Base-by-base conservation (phyloP, 2,797 vertebrate species). In the Hoplostethus mediterraneus region DNA sequence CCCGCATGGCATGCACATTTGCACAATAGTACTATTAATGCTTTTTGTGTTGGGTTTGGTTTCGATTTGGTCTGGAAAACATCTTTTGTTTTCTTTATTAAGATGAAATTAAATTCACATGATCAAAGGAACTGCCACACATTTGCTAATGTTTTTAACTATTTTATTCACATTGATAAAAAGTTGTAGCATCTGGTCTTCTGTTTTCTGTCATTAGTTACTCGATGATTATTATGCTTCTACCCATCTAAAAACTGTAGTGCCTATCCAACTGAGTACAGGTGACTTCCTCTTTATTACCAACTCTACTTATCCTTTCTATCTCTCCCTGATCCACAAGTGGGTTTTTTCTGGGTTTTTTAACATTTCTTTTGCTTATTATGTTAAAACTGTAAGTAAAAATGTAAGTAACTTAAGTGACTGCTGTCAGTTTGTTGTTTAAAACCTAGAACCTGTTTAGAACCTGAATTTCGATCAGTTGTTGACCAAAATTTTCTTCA, bases 401-500 rank as follows among this genome's bases (percentile, higher is more conserved):
- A 42, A 42, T 12, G 1, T 10, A 42, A 42, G 11, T 10, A 12
- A 42, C 3, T 25, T 7, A 21, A 59, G n/a, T 59, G 48, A 49
- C 16, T 17, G 48, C 30, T n/a, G 6, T 16, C 48, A 57, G 33
- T 40, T 60, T 6, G 4, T 36, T 53, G 9, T 49, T 63, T 38
- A 33, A 31, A 63, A 42, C 12, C 5, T 8, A n/a, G n/a, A n/a
- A n/a, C n/a, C n/a, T 53, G 9, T 49, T 63, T 38, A 33, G 17
- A 63, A 42, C 12, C 5, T 8, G 44, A 28, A 33, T 54, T 71
- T 64, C 45, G 5, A 38, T 7, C 57, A 13, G 36, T 47, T 65
- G 17, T 52, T 71, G 45, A 25, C 16, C 6, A n/a, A 31, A 12
- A 30, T 70, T 65, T 13, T 65, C 44, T 75, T 77, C 25, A 33